Evolutionary conservation across 2,113 vertebrate species (phyloP).

Genomic region (Ia io): DNA sequence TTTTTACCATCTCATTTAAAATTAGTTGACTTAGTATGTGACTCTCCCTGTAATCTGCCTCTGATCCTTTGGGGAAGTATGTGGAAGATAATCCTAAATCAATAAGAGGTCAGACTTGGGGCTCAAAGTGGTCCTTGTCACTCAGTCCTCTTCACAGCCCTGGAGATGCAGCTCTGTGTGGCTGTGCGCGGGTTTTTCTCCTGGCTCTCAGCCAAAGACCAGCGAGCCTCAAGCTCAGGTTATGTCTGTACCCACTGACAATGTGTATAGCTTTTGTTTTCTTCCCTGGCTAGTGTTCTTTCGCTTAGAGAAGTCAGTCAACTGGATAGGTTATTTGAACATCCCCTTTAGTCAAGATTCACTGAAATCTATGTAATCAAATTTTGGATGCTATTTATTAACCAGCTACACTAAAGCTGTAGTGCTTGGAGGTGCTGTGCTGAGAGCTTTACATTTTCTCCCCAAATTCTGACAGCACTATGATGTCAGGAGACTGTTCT

Average conservation of each 20-base stretch:
- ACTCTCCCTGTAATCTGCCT: neutral
- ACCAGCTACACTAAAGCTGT: neutral
- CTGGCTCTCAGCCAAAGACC: neutral
- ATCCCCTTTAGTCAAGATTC: neutral
- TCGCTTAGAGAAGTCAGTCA: neutral
- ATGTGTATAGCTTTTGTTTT: neutral
- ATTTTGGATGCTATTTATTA: neutral
- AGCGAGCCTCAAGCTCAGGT: neutral
- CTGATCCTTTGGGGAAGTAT: neutral
- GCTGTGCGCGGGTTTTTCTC: neutral
- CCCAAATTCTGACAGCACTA: neutral
- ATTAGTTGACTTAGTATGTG: neutral
- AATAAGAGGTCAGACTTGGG: neutral
- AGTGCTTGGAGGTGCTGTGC: neutral
- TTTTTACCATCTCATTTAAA: conserved; percentile 27
- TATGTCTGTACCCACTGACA: neutral
- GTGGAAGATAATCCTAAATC: neutral
- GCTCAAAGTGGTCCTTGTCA: neutral
- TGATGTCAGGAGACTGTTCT: neutral
- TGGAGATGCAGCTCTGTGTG: neutral
- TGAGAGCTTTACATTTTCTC: neutral
- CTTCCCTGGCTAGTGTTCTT: neutral
- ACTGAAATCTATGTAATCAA: neutral
- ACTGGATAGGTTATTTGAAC: neutral
- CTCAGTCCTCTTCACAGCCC: neutral